These are phyloP conservation scores for Syndactyla subalaris DNA, from an alignment of 2,797 vertebrate genomes.

Conservation along the genomic window DNA sequence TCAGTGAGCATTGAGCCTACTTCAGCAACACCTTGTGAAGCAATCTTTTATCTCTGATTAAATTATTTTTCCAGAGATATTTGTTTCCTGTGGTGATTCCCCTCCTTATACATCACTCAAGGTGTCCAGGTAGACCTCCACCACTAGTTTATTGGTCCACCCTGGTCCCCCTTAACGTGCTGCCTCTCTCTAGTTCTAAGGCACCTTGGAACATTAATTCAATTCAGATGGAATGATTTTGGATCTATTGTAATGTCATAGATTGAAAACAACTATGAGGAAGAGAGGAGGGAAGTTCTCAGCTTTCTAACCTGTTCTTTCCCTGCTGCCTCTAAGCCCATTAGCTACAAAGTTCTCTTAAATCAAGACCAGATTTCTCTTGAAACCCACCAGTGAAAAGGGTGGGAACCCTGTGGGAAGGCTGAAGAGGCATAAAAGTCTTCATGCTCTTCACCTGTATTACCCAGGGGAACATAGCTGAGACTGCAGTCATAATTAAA, in stretches of 20 bases:
- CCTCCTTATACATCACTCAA: not conserved
- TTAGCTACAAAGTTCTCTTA: not conserved
- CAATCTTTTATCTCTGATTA: not conserved
- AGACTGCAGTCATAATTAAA: not conserved
- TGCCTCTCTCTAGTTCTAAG: not conserved
- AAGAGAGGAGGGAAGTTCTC: not conserved
- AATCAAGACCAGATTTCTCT: not conserved
- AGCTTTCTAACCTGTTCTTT: not conserved
- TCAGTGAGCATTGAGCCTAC: too few species aligned
- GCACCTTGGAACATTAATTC: not conserved
- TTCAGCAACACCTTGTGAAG: not conserved
- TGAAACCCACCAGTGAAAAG: not conserved
- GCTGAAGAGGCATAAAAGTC: not conserved
- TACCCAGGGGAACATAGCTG: not conserved
- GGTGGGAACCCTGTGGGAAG: not conserved
- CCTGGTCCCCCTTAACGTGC: not conserved
- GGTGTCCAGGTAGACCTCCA: not conserved
- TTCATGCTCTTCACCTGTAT: not conserved
- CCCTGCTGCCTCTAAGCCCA: not conserved
- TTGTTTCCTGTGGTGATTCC: not conserved
- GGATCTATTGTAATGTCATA: not conserved
- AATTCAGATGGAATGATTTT: not conserved
- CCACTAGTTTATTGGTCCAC: not conserved
- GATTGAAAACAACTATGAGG: not conserved
- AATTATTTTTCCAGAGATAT: not conserved